phyloP scores from a whole-genome alignment of 2,113 vertebrate genomes.

The Albula glossodonta region DNA sequence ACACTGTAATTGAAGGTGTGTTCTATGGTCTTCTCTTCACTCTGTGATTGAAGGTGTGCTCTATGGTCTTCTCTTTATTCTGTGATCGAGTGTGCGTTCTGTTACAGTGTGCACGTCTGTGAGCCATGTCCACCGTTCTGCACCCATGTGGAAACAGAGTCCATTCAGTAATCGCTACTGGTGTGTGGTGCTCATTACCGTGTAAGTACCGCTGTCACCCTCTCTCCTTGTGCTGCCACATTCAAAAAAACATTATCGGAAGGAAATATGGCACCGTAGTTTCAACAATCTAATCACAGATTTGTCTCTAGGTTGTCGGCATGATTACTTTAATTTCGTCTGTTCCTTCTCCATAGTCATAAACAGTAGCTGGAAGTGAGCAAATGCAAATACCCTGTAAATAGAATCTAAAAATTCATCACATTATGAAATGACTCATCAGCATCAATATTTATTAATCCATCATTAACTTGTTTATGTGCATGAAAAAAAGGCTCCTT shows the following conservation, averaged over 20 bases:
- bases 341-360: not conserved
- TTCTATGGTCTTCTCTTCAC: not conserved
- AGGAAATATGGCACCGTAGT: not conserved
- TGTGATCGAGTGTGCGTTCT: constrained; percentile 14
- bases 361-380: not conserved
- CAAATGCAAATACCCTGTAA: not conserved
- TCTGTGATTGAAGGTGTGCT: not conserved
- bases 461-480: not conserved
- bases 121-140: constrained; percentile 48
- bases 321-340: not conserved
- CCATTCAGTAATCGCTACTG: constrained; percentile 42
- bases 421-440: not conserved
- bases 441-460: not conserved
- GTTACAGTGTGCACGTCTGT: constrained; percentile 46
- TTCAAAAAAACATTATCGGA: not conserved
- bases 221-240: too few species aligned
- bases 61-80: not conserved
- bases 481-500: not conserved
- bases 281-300: not conserved
- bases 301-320: not conserved
- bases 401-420: not conserved
- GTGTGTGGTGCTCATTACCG: constrained; percentile 22
- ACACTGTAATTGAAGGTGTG: not conserved
- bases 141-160: constrained; percentile 43
- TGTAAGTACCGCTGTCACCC: constrained; percentile 20